Evolutionary conservation across 2,888 invertebrate genomes (phyloP).

Genomic region (Metalampra italica): DNA sequence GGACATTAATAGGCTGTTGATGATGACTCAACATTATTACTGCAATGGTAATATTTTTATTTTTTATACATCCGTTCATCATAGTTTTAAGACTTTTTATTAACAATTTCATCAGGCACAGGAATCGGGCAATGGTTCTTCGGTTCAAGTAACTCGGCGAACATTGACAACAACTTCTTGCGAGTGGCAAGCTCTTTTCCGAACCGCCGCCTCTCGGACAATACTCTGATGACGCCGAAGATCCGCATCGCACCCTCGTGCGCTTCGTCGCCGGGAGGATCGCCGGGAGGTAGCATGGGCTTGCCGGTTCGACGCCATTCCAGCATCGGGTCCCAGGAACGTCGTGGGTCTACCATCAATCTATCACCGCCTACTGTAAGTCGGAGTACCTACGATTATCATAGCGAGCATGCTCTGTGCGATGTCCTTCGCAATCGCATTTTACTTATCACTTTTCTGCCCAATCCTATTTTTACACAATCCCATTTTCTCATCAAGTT

Average conservation of each 20-base stretch:
- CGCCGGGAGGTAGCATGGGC: conserved; percentile 81
- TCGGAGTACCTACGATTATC: conserved; percentile 26
- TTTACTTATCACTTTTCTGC: not conserved
- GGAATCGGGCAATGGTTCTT: conserved; percentile 90
- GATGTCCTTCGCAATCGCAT: not conserved
- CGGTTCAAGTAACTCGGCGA: conserved; percentile 89
- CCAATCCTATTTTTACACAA: not conserved
- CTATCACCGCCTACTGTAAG: conserved; percentile 94
- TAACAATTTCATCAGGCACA: conserved; percentile 27
- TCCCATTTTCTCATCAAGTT: no score
- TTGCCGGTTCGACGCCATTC: conserved; percentile 93
- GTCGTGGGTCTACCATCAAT: conserved; percentile 90
- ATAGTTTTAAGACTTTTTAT: no score
- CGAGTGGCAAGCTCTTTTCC: conserved; percentile 90
- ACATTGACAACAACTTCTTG: conserved; percentile 89
- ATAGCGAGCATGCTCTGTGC: no score
- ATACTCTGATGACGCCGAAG: conserved; percentile 94
- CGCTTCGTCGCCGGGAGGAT: conserved; percentile 88
- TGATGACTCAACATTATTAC: no score
- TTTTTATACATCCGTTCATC: no score
- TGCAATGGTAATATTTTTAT: no score
- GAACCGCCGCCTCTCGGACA: conserved; percentile 93
- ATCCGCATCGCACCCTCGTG: conserved; percentile 93
- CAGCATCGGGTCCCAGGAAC: conserved; percentile 93
- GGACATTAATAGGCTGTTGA: no score